Evolutionary conservation across 2,888 invertebrate species (phyloP).

Genomic region (Philopedon plagiatum): DNA sequence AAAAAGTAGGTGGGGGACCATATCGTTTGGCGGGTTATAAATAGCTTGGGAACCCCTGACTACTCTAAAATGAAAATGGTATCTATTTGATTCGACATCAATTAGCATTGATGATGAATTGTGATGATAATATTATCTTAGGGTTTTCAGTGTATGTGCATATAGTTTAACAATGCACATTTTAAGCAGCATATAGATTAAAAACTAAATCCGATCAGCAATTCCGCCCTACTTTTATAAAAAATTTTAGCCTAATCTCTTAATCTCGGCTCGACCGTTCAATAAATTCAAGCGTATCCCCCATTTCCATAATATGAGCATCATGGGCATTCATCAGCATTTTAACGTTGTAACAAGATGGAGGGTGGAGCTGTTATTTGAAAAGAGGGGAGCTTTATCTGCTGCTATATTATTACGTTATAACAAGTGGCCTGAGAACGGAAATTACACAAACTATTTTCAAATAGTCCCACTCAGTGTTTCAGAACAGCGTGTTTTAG

Average conservation of each 20-base stretch:
- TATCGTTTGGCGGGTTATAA: too few relatives aligned
- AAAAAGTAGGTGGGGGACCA: too few relatives aligned
- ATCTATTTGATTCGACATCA: too few relatives aligned
- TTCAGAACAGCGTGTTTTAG: slow-evolving; percentile 66
- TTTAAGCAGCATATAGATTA: too few relatives aligned
- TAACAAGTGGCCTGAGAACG: slow-evolving; percentile 69
- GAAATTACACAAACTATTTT: slow-evolving; percentile 71
- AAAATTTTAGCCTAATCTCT: not conserved
- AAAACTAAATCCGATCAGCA: too few relatives aligned
- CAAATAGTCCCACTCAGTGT: slow-evolving; percentile 68
- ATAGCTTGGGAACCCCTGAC: too few relatives aligned
- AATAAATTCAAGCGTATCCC: slow-evolving; percentile 22
- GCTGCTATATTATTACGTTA: slow-evolving; percentile 67
- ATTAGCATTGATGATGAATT: too few relatives aligned
- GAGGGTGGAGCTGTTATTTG: slow-evolving; percentile 35
- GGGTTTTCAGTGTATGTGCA: too few relatives aligned
- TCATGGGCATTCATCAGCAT: slow-evolving; percentile 30
- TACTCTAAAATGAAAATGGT: too few relatives aligned
- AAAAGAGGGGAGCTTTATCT: slow-evolving; percentile 61
- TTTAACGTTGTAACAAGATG: slow-evolving; percentile 31
- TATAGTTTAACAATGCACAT: too few relatives aligned
- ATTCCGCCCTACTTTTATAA: not conserved
- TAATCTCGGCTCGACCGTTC: slow-evolving; percentile 9
- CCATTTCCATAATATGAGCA: slow-evolving; percentile 19
- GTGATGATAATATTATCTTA: too few relatives aligned